Evolutionary conservation across 2,797 vertebrate species (phyloP).

Genomic region (Onychomys leucogaster): DNA sequence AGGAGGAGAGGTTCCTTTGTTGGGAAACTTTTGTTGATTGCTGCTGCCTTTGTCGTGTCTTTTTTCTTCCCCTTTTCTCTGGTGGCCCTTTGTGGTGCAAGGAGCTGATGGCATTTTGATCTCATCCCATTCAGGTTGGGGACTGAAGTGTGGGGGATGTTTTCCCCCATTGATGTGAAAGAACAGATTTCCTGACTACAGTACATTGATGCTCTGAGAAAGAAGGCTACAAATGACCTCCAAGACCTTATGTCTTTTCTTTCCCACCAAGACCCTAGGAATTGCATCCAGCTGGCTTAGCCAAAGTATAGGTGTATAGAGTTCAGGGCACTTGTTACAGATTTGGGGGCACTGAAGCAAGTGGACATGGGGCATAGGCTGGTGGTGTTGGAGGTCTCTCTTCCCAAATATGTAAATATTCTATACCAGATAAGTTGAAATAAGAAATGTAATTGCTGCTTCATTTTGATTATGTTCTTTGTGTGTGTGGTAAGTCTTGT

Average conservation of each 20-base stretch:
- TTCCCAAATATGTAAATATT: constrained; percentile 79
- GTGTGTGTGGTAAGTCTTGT: constrained; percentile 82
- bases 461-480: constrained; percentile 76
- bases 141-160: background rate
- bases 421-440: constrained; percentile 69
- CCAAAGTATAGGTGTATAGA: constrained; percentile 57
- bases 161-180: background rate
- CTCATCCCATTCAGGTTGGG: constrained; percentile 53
- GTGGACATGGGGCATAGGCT: background rate
- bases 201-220: constrained; percentile 48
- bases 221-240: constrained; percentile 55
- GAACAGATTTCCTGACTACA: constrained; percentile 38
- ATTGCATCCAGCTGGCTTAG: constrained; percentile 45
- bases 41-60: constrained; percentile 68
- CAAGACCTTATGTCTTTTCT: constrained; percentile 57
- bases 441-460: constrained; percentile 80
- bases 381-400: constrained; percentile 56
- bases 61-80: constrained; percentile 67
- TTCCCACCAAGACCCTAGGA: constrained; percentile 19
- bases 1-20: constrained; percentile 64
- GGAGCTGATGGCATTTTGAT: constrained; percentile 53
- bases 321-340: constrained; percentile 34
- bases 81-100: constrained; percentile 62
- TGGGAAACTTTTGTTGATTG: constrained; percentile 62
- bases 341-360: background rate